These are phyloP conservation scores for Peromyscus nudipes DNA, from an alignment of 2,797 vertebrate genomes.

Conservation along the genomic window DNA sequence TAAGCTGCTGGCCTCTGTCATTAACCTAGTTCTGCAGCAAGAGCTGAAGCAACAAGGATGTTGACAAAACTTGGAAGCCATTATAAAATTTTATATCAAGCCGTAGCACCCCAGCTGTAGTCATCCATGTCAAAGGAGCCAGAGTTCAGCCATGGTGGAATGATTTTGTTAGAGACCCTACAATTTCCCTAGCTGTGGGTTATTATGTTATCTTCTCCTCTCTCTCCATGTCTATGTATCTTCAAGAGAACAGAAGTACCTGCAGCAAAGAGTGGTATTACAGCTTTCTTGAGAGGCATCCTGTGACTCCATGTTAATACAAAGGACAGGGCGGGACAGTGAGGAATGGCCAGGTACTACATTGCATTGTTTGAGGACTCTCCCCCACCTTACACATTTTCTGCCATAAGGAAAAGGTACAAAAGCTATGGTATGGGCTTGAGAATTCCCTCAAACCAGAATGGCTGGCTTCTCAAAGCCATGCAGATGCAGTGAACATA, in stretches of 20 bases:
- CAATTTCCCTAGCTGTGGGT: too few species aligned
- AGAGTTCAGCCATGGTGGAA: neutral
- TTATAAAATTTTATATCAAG: neutral
- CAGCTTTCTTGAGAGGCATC: neutral
- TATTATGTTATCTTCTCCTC: too few species aligned
- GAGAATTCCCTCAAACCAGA: neutral
- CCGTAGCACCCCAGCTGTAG: too few species aligned
- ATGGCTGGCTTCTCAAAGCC: neutral
- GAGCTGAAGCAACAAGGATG: neutral
- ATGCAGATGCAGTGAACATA: neutral
- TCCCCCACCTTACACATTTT: too few species aligned
- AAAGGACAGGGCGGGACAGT: neutral
- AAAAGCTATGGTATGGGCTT: neutral
- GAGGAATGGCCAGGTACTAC: too few species aligned
- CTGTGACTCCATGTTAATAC: accelerated
- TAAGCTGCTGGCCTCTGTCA: too few species aligned
- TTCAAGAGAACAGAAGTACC: too few species aligned
- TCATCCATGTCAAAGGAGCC: neutral
- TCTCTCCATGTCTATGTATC: neutral
- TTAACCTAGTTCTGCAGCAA: neutral
- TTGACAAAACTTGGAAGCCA: neutral
- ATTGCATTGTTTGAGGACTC: neutral
- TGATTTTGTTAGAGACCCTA: neutral
- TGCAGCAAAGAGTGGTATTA: too few species aligned
- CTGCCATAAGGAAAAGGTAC: neutral